A percentile compares a stretch with the other conserved stretches of the same genome.
phyloP scores from a whole-genome alignment of 2,113 vertebrate genomes.

The Drymodes brunneopygia region DNA sequence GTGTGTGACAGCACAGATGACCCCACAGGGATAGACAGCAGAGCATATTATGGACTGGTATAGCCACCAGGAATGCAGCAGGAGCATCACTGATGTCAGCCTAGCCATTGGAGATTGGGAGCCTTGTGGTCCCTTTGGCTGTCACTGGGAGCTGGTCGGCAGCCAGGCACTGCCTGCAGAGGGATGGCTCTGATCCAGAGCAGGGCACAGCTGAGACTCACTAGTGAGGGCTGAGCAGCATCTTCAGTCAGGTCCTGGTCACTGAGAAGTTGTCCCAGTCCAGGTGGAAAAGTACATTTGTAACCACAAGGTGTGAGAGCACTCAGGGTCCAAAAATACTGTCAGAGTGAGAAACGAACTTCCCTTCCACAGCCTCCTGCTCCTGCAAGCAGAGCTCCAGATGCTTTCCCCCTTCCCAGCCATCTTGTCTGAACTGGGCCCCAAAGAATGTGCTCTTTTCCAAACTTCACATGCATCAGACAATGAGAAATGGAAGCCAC shows the following conservation, averaged over 20 bases:
- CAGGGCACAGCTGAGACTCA: background rate
- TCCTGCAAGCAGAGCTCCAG: background rate
- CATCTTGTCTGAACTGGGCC: background rate
- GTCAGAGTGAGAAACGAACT: background rate
- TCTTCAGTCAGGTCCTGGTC: background rate
- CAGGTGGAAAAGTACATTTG: background rate
- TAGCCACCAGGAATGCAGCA: background rate
- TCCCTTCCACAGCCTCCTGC: background rate
- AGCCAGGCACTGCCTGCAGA: background rate
- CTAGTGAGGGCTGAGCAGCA: background rate
- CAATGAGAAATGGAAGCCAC: background rate
- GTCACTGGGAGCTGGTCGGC: background rate
- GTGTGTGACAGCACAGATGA: background rate
- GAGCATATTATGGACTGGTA: background rate
- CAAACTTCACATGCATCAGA: background rate
- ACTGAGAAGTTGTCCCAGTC: background rate
- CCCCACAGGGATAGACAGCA: background rate
- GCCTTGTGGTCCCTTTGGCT: background rate
- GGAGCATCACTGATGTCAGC: background rate
- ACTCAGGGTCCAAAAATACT: background rate
- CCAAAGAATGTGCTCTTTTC: background rate
- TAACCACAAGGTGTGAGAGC: background rate
- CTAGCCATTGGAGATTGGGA: background rate
- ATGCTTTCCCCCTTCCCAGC: background rate
- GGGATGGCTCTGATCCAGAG: background rate